These are phyloP conservation scores for Halesus radiatus DNA, from an alignment of 1,140 invertebrate genomes.

Conservation along the genomic window DNA sequence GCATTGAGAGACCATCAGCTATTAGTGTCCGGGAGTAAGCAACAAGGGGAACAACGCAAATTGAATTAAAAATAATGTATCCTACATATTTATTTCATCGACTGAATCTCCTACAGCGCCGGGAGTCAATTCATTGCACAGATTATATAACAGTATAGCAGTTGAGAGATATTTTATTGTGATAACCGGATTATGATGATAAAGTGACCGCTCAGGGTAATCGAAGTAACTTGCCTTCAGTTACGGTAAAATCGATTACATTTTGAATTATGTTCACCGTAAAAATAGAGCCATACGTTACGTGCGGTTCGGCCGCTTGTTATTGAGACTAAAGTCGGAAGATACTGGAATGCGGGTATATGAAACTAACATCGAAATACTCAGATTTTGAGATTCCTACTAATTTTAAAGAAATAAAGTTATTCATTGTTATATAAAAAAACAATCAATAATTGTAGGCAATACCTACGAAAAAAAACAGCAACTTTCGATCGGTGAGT, in stretches of 20 bases:
- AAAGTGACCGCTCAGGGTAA: conserved; percentile 2
- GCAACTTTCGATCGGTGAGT: too few species aligned
- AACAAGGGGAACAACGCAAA: too few species aligned
- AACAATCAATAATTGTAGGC: too few species aligned
- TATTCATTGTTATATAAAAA: too few species aligned
- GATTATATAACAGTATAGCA: conserved; percentile 18
- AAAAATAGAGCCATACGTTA: background rate
- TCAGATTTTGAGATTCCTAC: too few species aligned
- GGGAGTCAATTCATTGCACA: conserved; percentile 22
- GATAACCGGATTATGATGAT: conserved; percentile 34
- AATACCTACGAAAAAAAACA: too few species aligned
- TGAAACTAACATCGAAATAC: too few species aligned
- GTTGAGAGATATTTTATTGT: conserved; percentile 22
- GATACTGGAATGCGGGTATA: too few species aligned
- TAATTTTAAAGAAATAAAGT: too few species aligned
- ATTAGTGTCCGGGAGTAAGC: too few species aligned
- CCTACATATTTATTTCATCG: background rate
- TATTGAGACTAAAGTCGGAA: background rate
- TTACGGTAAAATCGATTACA: conserved; percentile 16
- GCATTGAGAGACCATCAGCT: too few species aligned
- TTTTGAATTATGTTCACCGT: conserved; percentile 8
- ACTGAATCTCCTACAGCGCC: background rate
- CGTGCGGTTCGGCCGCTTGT: background rate
- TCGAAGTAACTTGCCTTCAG: conserved; percentile 13
- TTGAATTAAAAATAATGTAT: too few species aligned